phyloP scores from a whole-genome alignment of 2,797 vertebrate genomes.

The Hippopotamyrus pictus region DNA sequence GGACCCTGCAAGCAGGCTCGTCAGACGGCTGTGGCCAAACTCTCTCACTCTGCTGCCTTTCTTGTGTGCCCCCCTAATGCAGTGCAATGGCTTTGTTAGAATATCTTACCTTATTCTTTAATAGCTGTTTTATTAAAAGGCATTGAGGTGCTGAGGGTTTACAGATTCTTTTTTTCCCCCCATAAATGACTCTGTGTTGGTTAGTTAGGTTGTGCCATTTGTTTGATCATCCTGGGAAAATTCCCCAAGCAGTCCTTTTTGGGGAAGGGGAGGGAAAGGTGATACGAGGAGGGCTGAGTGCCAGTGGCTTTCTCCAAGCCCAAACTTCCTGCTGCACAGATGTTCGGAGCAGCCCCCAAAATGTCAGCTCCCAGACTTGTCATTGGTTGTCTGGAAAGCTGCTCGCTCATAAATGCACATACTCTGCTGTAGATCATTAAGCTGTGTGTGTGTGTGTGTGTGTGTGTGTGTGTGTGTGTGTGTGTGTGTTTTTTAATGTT shows the following conservation, averaged over 20 bases:
- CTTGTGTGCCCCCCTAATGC: not conserved
- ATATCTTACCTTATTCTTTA: not conserved
- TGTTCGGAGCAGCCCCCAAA: not conserved
- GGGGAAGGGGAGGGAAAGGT: not conserved
- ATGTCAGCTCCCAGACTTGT: not conserved
- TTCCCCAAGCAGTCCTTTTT: not conserved
- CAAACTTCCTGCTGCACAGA: not conserved
- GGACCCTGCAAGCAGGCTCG: not conserved
- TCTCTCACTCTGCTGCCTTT: not conserved
- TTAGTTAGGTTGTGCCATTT: not conserved
- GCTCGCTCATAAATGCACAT: not conserved
- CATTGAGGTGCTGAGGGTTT: not conserved
- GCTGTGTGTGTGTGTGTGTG: not conserved
- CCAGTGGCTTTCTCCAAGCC: not conserved
- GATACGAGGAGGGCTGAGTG: not conserved
- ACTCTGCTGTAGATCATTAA: not conserved
- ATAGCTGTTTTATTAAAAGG: not conserved
- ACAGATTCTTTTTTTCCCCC: not conserved
- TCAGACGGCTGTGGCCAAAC: not conserved
- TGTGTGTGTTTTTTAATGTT: not conserved
- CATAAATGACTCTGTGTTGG: not conserved
- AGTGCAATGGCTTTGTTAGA: not conserved
- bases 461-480: too few relatives aligned
- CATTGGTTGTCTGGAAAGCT: not conserved
- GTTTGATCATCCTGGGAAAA: not conserved